Evolutionary conservation across 2,797 vertebrate genomes (phyloP).

Genomic region (Nyctalus aviator): DNA sequence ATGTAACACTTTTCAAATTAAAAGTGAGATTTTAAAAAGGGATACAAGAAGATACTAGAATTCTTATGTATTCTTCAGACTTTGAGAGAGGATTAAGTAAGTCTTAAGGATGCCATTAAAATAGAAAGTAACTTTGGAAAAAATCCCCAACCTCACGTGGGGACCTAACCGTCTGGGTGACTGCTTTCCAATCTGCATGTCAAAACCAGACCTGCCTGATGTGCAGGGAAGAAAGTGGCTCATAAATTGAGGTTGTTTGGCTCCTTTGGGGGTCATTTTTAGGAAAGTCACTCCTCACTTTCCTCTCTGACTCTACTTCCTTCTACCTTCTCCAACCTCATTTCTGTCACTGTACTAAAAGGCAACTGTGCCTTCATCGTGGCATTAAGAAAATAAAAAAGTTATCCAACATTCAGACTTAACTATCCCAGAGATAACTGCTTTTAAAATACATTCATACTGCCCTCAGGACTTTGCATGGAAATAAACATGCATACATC

Average conservation of each 20-base stretch:
- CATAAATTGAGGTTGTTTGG: background rate
- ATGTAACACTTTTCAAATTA: conserved; percentile 24
- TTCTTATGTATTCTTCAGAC: conserved; percentile 50
- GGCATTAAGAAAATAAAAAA: background rate
- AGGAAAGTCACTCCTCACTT: background rate
- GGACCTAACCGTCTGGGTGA: background rate
- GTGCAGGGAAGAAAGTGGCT: too few species aligned
- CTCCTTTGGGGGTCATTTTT: background rate
- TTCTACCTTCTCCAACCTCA: background rate
- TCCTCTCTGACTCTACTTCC: background rate
- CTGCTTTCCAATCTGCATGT: background rate
- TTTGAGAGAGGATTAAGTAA: conserved; percentile 54
- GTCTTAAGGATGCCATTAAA: conserved; percentile 11
- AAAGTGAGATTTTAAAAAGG: background rate
- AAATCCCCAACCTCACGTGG: conserved; percentile 22
- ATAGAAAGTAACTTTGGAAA: conserved; percentile 37
- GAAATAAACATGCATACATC: background rate
- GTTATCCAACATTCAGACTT: background rate
- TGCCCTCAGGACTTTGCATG: background rate
- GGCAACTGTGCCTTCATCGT: background rate
- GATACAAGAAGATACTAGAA: background rate
- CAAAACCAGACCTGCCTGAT: background rate
- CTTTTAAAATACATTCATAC: conserved; percentile 30
- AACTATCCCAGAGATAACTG: background rate
- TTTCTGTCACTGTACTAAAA: background rate